Base-by-base conservation (phyloP, 2,797 vertebrate genomes). In the Gallinago stenura region DNA sequence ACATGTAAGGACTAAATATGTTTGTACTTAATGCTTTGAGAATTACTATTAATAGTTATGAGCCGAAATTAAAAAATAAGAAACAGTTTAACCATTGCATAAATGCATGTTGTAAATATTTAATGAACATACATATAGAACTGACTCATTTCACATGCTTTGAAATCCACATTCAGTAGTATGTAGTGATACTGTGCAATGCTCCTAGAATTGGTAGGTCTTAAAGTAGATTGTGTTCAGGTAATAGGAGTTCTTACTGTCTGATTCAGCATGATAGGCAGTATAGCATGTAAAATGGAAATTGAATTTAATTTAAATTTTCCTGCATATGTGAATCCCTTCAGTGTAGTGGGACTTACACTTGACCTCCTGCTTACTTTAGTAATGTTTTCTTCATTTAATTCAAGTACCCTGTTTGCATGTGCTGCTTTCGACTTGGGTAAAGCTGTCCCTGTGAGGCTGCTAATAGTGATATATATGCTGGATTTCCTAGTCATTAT, bases 101-200 rank as follows among this genome's bases (percentile, higher is more conserved):
- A 41, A 91, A 94, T 78, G 16, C 24, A 94, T 61, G 60, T 24
- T 75, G 46, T 85, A 94, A 79, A 61, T 92, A 69, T 64, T 81
- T 82, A 61, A 66, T 79, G 60, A 66, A 39, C 21, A 25, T 51
- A 50, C 48, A 7, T 43, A 31, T 19, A 73, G 51, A 70, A 50
- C 53, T 39, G 48, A 19, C 16, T 86, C 10, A 13, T 69, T 61
- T 87, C 66, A 66, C 12, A 35, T 64, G 43, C 48, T 8, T 9
- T 45, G 26, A 89, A 95, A 94, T 65, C 57, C 15, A 10, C 41
- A 64, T 64, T 43, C 56, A n/a, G 54, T 57, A 72, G 53, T 50
- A 73, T 33, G 25, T 39, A 72, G 39, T 62, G 22, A 22, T 30
- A 58, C 51, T 60, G 22, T 51, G 81, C 17, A 71, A 22, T 60